Conservation (phyloP, 2,113 vertebrate genomes). For the Smithornis capensis region DNA sequence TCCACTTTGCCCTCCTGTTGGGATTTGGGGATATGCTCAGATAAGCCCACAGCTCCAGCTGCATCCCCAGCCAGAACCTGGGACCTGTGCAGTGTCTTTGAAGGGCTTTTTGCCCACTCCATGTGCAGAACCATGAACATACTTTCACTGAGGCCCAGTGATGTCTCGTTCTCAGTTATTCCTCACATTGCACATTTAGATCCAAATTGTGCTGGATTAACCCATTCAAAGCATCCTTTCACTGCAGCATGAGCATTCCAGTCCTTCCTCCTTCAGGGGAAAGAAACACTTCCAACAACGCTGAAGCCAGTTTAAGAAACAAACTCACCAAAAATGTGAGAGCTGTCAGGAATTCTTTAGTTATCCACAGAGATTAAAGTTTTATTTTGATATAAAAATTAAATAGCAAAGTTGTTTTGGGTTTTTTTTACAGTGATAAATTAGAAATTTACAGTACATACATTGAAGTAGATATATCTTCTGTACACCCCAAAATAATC, state of each 20-base stretch:
- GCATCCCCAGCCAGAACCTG: neutral
- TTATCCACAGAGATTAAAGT: slow-evolving; percentile 66
- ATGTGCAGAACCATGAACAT: accelerated
- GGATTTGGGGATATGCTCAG: neutral
- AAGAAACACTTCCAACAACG: neutral
- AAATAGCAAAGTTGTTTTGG: slow-evolving; percentile 78
- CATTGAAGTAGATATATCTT: slow-evolving; percentile 74
- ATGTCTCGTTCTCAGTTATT: neutral
- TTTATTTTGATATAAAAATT: slow-evolving; percentile 87
- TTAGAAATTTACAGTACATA: slow-evolving; percentile 86
- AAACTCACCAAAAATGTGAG: neutral
- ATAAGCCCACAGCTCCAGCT: neutral
- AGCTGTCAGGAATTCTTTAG: neutral
- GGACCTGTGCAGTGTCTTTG: neutral
- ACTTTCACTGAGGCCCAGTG: neutral
- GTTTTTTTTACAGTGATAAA: slow-evolving; percentile 83
- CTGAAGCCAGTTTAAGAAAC: neutral
- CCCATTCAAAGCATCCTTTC: neutral
- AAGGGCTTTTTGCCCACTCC: neutral
- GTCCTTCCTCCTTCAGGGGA: neutral
- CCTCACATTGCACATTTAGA: neutral
- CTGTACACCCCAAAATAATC: slow-evolving; percentile 70
- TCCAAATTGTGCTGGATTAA: neutral
- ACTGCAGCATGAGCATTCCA: neutral
- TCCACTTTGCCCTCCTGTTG: accelerated